phyloP scores from a whole-genome alignment of 2,888 invertebrate genomes.

The Melanotus villosus region DNA sequence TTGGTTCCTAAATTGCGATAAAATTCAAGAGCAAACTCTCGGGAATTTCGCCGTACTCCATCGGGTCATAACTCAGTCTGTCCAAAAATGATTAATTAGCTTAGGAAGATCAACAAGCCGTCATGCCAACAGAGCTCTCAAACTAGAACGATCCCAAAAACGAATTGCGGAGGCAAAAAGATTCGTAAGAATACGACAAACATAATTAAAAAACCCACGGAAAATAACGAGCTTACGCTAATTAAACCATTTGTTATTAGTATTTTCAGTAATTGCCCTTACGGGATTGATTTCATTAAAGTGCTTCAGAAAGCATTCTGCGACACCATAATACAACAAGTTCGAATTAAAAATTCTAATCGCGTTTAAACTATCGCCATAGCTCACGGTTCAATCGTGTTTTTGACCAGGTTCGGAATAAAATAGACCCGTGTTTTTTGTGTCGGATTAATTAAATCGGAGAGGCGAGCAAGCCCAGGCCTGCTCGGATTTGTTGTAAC shows the following conservation, averaged over 20 bases:
- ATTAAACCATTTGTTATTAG: neutral
- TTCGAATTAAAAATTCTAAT: too few relatives aligned
- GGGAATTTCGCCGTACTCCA: slow-evolving; percentile 13
- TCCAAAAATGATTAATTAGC: slow-evolving; percentile 40
- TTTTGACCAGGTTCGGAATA: neutral
- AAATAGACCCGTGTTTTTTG: slow-evolving; percentile 10
- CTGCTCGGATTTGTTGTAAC: slow-evolving; percentile 34
- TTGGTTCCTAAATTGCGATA: neutral
- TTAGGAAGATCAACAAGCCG: slow-evolving; percentile 37
- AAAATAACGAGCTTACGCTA: neutral
- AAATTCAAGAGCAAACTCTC: slow-evolving; percentile 18
- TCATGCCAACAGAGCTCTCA: slow-evolving; percentile 23
- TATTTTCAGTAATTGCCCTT: slow-evolving; percentile 3
- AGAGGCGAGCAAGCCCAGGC: slow-evolving; percentile 13
- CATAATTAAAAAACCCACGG: neutral
- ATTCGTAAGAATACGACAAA: neutral
- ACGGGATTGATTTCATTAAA: neutral
- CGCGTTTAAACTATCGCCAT: neutral
- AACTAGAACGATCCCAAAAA: slow-evolving; percentile 17
- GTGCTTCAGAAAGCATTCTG: neutral
- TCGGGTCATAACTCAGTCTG: slow-evolving; percentile 17
- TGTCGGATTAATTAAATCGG: slow-evolving; percentile 12
- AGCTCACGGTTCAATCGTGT: neutral
- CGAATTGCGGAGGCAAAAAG: neutral
- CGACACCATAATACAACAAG: too few relatives aligned